phyloP scores from a whole-genome alignment of 2,888 invertebrate genomes.

The Lasioglossum vierecki region DNA sequence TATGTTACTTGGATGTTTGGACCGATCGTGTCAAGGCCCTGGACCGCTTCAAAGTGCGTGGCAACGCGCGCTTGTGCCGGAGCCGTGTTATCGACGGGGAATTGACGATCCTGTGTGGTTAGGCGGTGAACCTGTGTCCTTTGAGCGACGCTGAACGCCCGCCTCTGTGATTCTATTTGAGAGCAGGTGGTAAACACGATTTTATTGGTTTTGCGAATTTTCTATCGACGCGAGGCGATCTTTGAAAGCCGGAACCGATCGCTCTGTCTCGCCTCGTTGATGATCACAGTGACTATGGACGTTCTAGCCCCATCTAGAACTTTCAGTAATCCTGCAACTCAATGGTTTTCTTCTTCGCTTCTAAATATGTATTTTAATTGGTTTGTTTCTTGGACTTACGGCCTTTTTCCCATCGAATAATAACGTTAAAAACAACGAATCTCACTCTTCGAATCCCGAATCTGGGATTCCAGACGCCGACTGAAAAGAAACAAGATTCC shows the following conservation, averaged over 20 bases:
- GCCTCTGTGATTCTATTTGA: constrained; percentile 7
- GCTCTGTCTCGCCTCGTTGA: background rate
- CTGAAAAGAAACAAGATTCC: background rate
- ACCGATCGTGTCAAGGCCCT: constrained; percentile 20
- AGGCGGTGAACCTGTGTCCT: constrained; percentile 22
- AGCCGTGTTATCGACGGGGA: constrained; percentile 40
- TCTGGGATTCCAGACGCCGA: background rate
- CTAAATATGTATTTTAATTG: background rate
- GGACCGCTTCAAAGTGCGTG: constrained; percentile 46
- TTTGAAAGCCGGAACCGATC: background rate
- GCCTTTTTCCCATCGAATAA: too few species aligned
- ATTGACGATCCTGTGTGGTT: constrained; percentile 39
- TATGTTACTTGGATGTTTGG: constrained; percentile 46
- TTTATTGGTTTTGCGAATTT: background rate
- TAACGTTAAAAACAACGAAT: too few species aligned
- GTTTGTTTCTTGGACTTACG: too few species aligned
- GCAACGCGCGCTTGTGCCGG: constrained; percentile 13
- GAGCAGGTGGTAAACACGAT: constrained; percentile 13
- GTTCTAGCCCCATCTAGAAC: background rate
- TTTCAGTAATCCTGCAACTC: background rate
- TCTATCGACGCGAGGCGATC: background rate
- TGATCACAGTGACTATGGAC: background rate
- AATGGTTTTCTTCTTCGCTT: background rate
- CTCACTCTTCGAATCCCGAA: too few species aligned
- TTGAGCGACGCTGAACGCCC: constrained; percentile 19